Evolutionary conservation across 2,113 vertebrate genomes (phyloP).

Genomic region (Mionectes macconnelli): DNA sequence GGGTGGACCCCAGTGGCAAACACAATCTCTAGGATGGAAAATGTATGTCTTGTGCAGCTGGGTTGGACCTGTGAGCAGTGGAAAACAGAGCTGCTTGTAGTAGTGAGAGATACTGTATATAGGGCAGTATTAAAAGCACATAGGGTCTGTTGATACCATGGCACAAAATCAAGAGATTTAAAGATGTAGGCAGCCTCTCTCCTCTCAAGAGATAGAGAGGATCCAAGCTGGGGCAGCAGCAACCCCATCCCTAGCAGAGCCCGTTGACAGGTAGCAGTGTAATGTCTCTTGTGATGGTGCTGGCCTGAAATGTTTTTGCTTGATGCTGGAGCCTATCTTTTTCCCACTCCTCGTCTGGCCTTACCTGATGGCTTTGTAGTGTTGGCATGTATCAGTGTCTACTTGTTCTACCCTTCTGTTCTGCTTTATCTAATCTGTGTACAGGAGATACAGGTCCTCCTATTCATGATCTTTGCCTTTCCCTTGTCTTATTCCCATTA

Average conservation of each 20-base stretch:
- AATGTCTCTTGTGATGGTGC: background rate
- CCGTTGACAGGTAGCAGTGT: rapidly evolving
- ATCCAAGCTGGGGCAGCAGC: background rate
- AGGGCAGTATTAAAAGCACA: background rate
- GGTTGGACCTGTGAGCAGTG: background rate
- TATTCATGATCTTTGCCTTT: background rate
- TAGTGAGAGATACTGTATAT: background rate
- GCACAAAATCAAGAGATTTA: background rate
- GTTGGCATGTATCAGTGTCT: background rate
- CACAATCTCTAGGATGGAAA: background rate
- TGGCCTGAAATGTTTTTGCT: background rate
- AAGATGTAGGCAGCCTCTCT: background rate
- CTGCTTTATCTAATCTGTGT: background rate
- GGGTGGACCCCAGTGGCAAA: background rate
- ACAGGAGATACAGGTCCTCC: background rate
- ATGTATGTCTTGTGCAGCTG: rapidly evolving
- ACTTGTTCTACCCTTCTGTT: background rate
- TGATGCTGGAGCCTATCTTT: background rate
- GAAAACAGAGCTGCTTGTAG: background rate
- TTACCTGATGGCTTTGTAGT: background rate
- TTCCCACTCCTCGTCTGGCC: background rate
- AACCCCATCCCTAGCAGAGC: background rate
- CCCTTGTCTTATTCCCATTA: conserved; percentile 5
- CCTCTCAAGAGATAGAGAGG: background rate
- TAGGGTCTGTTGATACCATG: rapidly evolving